A percentile compares a stretch with the other conserved stretches of the same genome.
These are phyloP conservation scores for Magallana gigas DNA, from an alignment of 1,140 invertebrate species.

Conservation along the genomic window DNA sequence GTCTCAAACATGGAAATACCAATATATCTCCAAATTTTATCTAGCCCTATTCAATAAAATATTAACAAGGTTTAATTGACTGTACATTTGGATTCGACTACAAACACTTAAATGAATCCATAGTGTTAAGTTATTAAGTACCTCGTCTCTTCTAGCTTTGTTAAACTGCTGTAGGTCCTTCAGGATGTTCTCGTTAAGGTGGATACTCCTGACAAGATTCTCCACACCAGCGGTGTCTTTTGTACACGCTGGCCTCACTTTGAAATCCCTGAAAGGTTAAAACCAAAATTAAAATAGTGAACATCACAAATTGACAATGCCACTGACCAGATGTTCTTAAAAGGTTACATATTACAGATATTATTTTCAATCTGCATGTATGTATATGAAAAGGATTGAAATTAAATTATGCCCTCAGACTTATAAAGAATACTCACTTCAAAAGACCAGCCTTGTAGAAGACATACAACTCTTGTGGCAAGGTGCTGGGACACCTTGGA, in stretches of 20 bases:
- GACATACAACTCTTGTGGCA: constrained; percentile 84
- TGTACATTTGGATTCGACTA: too few relatives aligned
- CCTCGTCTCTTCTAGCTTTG: constrained; percentile 73
- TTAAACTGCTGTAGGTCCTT: constrained; percentile 74
- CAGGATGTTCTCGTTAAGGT: constrained; percentile 73
- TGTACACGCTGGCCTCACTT: constrained; percentile 67
- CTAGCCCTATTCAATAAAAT: too few relatives aligned
- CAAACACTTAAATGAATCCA: too few relatives aligned
- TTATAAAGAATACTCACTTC: constrained; percentile 70
- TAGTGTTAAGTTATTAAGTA: constrained; percentile 41
- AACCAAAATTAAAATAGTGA: not conserved
- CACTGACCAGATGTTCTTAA: not conserved
- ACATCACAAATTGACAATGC: not conserved
- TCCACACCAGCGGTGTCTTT: constrained; percentile 68
- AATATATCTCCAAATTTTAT: too few relatives aligned
- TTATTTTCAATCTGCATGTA: not conserved
- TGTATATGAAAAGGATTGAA: not conserved
- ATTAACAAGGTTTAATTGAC: too few relatives aligned
- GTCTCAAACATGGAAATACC: too few relatives aligned
- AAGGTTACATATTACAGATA: not conserved
- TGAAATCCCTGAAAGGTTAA: constrained; percentile 67
- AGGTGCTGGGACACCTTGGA: constrained; percentile 80
- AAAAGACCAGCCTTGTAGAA: constrained; percentile 83
- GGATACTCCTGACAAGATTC: constrained; percentile 71
- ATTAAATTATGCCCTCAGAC: not conserved